These are phyloP conservation scores for Odocoileus hemionus DNA, from an alignment of 2,113 vertebrate genomes.

Conservation along the genomic window DNA sequence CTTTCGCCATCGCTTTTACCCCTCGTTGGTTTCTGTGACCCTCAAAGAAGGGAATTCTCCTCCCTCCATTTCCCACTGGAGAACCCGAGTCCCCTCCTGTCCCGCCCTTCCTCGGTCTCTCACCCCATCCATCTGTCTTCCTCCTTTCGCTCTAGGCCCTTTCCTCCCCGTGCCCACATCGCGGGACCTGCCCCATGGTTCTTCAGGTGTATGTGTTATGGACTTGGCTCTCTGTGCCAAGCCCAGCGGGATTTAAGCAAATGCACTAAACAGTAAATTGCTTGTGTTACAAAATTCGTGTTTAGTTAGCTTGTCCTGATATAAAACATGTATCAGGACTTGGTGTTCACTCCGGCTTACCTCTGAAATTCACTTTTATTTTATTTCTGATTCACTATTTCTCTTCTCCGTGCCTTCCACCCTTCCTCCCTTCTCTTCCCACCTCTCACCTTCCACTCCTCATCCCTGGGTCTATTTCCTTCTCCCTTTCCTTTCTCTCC, in stretches of 20 bases:
- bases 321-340: background rate
- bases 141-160: fast-evolving
- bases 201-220: fast-evolving
- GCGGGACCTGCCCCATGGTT: fast-evolving
- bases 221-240: fast-evolving
- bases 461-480: fast-evolving
- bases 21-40: background rate
- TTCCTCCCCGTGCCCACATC: fast-evolving
- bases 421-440: background rate
- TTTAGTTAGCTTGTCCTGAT: background rate
- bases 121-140: background rate
- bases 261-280: background rate
- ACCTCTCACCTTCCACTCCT: background rate
- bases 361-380: background rate
- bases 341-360: background rate
- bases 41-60: background rate
- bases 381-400: background rate
- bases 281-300: background rate
- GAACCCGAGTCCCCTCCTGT: background rate
- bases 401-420: background rate
- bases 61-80: background rate
- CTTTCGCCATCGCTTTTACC: fast-evolving
- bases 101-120: too few species aligned
- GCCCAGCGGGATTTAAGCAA: background rate
- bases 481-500: background rate